Evolutionary conservation across 2,113 vertebrate genomes (phyloP).

Genomic region (Ceyx melanurus): DNA sequence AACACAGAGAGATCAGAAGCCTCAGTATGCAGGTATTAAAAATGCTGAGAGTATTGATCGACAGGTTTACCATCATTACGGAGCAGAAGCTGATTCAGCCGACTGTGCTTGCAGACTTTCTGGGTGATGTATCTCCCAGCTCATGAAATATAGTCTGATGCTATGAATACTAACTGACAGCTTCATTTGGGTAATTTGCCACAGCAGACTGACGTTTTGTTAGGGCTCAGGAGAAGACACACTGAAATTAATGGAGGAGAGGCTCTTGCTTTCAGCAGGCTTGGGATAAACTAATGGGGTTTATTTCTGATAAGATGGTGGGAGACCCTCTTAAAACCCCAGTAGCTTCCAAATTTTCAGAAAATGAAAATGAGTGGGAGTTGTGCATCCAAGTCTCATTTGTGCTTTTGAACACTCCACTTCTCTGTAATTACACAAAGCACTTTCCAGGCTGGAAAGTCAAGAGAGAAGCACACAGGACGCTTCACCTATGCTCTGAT

Average conservation of each 20-base stretch:
- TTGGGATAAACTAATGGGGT: neutral
- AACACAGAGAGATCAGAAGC: neutral
- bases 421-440: neutral
- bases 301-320: neutral
- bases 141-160: neutral
- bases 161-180: constrained; percentile 13
- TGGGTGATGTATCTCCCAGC: neutral
- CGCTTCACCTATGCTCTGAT: neutral
- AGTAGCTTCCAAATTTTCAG: neutral
- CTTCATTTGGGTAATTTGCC: constrained; percentile 10
- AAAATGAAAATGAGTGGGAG: neutral
- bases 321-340: neutral
- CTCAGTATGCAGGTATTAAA: constrained; percentile 31
- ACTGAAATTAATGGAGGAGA: neutral
- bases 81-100: neutral
- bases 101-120: neutral
- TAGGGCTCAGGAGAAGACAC: neutral
- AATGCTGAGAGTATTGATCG: constrained; percentile 24
- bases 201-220: neutral
- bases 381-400: neutral
- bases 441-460: neutral
- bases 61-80: constrained; percentile 18
- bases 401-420: neutral
- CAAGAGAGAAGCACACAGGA: neutral
- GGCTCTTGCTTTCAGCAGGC: neutral